phyloP scores from a whole-genome alignment of 2,888 invertebrate genomes.

The Machimus atricapillus region DNA sequence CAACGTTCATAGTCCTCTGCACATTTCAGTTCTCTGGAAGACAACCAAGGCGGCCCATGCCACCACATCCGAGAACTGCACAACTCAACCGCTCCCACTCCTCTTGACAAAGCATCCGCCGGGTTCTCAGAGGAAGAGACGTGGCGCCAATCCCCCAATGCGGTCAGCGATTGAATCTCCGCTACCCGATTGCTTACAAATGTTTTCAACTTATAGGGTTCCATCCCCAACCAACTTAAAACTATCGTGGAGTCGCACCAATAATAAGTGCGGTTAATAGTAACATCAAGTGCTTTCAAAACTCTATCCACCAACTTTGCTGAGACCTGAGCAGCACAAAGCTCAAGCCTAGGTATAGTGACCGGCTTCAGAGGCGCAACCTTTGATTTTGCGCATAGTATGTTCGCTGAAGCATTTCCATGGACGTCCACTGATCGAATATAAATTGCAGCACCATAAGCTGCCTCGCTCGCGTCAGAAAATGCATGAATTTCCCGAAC shows the following conservation, averaged over 20 bases:
- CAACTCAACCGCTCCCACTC: no score
- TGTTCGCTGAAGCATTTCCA: neutral
- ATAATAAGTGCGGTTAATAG: neutral
- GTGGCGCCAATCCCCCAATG: no score
- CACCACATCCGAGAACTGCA: no score
- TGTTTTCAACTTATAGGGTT: neutral
- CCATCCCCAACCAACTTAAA: neutral
- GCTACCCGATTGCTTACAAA: neutral
- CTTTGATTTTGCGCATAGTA: neutral
- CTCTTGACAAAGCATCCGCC: no score
- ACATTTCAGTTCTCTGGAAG: no score
- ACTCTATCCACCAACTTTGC: neutral
- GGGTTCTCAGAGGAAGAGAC: no score
- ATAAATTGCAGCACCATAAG: neutral
- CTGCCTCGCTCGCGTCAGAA: conserved; percentile 4
- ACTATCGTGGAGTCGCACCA: neutral
- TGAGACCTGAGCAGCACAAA: neutral
- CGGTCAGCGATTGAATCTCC: neutral
- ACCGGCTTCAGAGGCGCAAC: neutral
- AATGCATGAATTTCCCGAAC: conserved; percentile 5
- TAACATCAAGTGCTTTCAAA: neutral
- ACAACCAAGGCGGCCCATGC: no score
- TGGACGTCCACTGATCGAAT: neutral
- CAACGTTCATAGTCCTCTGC: no score
- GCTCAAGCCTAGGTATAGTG: neutral